These are phyloP conservation scores for Eleginops maclovinus DNA, from an alignment of 2,113 vertebrate genomes.

Conservation along the genomic window DNA sequence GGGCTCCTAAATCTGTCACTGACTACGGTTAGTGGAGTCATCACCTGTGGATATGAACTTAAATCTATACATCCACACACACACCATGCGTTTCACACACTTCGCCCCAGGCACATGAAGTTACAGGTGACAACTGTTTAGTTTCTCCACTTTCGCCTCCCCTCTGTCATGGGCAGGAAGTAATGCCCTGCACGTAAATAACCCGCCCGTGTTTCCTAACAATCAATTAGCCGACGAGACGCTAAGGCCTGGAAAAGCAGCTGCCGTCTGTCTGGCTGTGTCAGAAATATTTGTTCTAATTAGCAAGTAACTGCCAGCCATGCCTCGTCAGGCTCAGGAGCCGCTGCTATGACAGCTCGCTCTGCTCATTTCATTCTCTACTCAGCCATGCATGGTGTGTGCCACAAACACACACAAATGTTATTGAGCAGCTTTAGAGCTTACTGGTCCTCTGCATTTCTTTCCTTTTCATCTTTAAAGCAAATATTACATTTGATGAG, in stretches of 20 bases:
- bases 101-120: not conserved
- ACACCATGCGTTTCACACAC: not conserved
- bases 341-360: constrained; percentile 39
- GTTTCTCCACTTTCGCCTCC: not conserved
- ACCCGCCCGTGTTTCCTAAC: constrained; percentile 34
- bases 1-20: constrained; percentile 95
- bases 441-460: not conserved
- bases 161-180: constrained; percentile 27
- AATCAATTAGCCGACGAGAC: constrained; percentile 43
- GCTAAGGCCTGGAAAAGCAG: constrained; percentile 14
- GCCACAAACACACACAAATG: constrained; percentile 20
- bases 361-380: constrained; percentile 49
- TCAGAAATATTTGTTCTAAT: constrained; percentile 67
- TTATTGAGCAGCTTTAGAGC: constrained; percentile 39
- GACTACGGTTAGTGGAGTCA: constrained; percentile 91
- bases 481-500: constrained; percentile 31
- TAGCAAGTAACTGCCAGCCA: constrained; percentile 55
- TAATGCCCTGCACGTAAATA: constrained; percentile 38
- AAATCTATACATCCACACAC: not conserved
- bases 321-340: constrained; percentile 36
- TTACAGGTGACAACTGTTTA: constrained; percentile 1
- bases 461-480: constrained; percentile 39
- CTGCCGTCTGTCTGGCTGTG: constrained; percentile 14
- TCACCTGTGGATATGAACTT: not conserved
- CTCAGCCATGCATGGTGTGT: constrained; percentile 26